phyloP scores from a whole-genome alignment of 2,888 invertebrate species.

The Thymelicus acteon region DNA sequence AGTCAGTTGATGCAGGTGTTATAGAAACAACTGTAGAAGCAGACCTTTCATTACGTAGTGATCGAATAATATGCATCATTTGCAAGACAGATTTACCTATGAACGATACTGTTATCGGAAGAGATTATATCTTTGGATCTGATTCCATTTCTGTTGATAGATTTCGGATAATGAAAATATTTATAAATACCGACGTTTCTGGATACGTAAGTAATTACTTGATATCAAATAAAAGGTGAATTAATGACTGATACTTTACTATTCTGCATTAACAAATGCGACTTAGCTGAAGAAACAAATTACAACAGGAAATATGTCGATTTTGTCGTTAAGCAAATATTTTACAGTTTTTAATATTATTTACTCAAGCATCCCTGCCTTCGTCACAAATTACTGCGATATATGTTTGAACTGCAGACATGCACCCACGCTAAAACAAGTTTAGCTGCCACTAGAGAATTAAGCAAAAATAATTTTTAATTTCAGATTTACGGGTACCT shows the following conservation, averaged over 20 bases:
- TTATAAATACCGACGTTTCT: conserved; percentile 24
- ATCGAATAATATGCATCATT: conserved; percentile 6
- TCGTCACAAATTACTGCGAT: too few species aligned
- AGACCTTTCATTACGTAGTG: conserved; percentile 14
- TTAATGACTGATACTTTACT: neutral
- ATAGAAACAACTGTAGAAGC: conserved; percentile 20
- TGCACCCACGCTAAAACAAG: too few species aligned
- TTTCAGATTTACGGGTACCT: too few species aligned
- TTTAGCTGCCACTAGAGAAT: too few species aligned
- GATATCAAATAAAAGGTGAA: neutral
- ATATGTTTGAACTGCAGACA: too few species aligned
- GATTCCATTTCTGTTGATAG: conserved; percentile 18
- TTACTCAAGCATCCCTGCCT: too few species aligned
- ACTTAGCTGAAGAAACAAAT: too few species aligned
- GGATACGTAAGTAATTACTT: conserved; percentile 28
- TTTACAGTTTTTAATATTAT: too few species aligned
- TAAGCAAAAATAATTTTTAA: too few species aligned
- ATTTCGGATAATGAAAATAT: conserved; percentile 27
- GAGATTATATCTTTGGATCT: conserved; percentile 20
- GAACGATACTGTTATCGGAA: conserved; percentile 27
- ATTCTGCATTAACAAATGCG: too few species aligned
- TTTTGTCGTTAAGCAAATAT: too few species aligned
- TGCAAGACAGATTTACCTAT: conserved; percentile 14
- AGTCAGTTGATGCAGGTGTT: neutral
- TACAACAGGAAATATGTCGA: too few species aligned